Evolutionary conservation across 2,113 vertebrate genomes (phyloP).

Genomic region (Sterrhoptilus dennistouni): DNA sequence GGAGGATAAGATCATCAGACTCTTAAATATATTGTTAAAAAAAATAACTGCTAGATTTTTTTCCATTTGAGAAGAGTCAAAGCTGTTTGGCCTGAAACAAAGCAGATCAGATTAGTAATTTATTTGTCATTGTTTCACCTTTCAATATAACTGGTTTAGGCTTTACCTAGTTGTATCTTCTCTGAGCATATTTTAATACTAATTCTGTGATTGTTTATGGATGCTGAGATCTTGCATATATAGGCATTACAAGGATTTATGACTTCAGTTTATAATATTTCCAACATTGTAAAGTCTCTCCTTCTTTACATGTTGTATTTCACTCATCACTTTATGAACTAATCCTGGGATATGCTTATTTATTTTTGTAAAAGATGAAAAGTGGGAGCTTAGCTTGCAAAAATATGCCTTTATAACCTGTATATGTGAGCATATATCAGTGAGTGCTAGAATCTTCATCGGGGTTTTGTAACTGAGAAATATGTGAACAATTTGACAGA

Average conservation of each 20-base stretch:
- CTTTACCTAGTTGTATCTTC: neutral
- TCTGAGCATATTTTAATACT: neutral
- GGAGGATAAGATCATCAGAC: neutral
- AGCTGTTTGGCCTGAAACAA: neutral
- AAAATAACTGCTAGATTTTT: neutral
- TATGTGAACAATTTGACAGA: neutral
- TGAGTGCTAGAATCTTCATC: neutral
- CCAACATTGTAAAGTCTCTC: neutral
- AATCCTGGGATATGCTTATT: neutral
- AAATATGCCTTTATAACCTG: neutral
- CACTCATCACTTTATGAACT: neutral
- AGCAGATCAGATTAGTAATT: neutral
- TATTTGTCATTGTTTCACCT: neutral
- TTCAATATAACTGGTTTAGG: neutral
- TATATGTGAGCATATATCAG: neutral
- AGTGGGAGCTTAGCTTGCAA: neutral
- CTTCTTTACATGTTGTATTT: neutral
- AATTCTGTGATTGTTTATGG: neutral
- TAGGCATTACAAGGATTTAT: neutral
- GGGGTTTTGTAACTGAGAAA: neutral
- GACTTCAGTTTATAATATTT: neutral
- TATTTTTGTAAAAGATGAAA: neutral
- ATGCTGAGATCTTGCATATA: neutral
- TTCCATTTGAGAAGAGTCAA: neutral
- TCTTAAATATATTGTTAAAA: neutral